Conservation (phyloP, 1,140 invertebrate species). For the Bradysia coprophila region DNA sequence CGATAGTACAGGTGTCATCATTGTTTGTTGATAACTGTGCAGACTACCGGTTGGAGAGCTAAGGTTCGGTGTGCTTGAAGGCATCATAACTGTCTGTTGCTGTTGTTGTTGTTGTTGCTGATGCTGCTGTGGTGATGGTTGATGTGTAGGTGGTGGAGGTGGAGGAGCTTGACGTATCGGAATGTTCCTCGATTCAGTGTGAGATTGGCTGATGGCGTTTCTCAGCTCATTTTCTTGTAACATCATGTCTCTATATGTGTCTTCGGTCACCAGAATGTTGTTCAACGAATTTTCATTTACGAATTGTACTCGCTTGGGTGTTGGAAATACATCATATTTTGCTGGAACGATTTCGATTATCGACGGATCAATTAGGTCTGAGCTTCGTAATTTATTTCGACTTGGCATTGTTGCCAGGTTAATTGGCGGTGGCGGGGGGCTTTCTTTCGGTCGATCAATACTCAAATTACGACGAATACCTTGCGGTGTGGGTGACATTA, state of each 20-base stretch:
- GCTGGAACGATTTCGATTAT: slow-evolving; percentile 4
- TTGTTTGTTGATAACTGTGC: slow-evolving; percentile 14
- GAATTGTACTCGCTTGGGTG: slow-evolving; percentile 12
- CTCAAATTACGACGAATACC: slow-evolving; percentile 9
- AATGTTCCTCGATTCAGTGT: slow-evolving; percentile 7
- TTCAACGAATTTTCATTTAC: slow-evolving; percentile 21
- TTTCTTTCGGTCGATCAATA: slow-evolving; percentile 11
- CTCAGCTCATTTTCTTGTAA: slow-evolving; percentile 20
- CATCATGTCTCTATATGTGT: slow-evolving; percentile 20
- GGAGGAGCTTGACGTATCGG: slow-evolving; percentile 15
- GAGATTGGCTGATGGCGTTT: slow-evolving; percentile 3
- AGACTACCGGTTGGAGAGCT: too few relatives aligned
- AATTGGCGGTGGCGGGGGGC: slow-evolving; percentile 20
- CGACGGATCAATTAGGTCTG: slow-evolving; percentile 10
- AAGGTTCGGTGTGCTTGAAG: slow-evolving; percentile 7
- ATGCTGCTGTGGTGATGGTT: too few relatives aligned
- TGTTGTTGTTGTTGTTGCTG: slow-evolving; percentile 16
- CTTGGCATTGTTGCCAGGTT: slow-evolving; percentile 17
- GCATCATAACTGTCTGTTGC: slow-evolving; percentile 6
- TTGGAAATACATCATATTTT: slow-evolving; percentile 8
- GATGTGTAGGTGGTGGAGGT: slow-evolving; percentile 9
- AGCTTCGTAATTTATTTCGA: slow-evolving; percentile 1
- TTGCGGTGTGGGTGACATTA: slow-evolving; percentile 4
- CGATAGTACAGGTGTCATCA: slow-evolving; percentile 7
- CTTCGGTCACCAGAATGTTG: slow-evolving; percentile 17